phyloP scores from a whole-genome alignment of 2,113 vertebrate genomes.

The Nannospalax galili region DNA sequence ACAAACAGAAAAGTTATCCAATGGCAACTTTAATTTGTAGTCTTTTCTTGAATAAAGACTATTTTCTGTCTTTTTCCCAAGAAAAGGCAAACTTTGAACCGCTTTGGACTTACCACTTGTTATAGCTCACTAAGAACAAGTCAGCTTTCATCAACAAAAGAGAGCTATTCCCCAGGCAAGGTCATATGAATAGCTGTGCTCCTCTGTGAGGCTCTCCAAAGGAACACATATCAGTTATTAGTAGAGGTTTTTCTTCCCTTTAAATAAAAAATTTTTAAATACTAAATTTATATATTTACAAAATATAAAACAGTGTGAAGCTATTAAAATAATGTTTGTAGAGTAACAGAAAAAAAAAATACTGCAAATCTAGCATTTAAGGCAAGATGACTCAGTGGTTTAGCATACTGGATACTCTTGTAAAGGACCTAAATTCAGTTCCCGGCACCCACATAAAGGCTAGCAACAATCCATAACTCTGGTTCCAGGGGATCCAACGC shows the following conservation, averaged over 20 bases:
- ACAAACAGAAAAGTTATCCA: slow-evolving; percentile 38
- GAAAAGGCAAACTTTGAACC: neutral
- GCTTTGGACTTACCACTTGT: neutral
- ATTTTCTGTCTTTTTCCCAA: slow-evolving; percentile 30
- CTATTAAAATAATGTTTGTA: neutral
- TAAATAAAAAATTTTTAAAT: slow-evolving; percentile 39
- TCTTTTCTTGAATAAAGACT: slow-evolving; percentile 44
- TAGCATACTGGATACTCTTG: too few relatives aligned
- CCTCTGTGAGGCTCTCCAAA: neutral
- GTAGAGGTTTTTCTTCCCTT: slow-evolving; percentile 1
- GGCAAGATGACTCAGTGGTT: too few relatives aligned
- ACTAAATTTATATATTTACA: neutral
- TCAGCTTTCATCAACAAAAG: neutral
- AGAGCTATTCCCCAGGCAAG: neutral
- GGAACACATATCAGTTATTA: neutral
- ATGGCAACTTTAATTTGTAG: slow-evolving; percentile 17
- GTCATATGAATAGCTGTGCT: neutral
- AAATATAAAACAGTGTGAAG: neutral
- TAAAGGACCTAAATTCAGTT: too few relatives aligned
- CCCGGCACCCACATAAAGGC: too few relatives aligned
- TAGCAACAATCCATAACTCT: too few relatives aligned
- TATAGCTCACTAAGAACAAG: neutral
- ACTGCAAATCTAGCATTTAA: neutral
- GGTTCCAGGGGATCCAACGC: too few relatives aligned
- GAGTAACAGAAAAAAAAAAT: neutral